Percentiles rank a stretch among this genome's conserved stretches.
phyloP scores from a whole-genome alignment of 2,888 invertebrate species.

The Eretmocerus hayati region DNA sequence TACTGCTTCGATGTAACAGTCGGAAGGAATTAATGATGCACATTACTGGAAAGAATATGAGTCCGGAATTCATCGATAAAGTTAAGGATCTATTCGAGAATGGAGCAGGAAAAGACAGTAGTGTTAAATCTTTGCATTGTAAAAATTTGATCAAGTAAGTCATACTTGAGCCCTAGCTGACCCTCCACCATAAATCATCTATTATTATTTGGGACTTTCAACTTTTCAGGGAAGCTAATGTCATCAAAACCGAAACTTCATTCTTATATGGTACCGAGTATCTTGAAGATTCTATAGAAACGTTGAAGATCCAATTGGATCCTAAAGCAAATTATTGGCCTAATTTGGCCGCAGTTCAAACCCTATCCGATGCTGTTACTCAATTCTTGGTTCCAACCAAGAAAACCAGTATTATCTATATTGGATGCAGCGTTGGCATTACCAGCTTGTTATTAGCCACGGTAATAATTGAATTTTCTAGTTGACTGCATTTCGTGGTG shows the following conservation, averaged over 20 bases:
- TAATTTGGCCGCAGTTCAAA: slow-evolving; percentile 40
- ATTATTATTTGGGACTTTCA: no score
- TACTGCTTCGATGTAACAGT: slow-evolving; percentile 40
- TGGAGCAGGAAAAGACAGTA: slow-evolving; percentile 41
- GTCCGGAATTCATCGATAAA: slow-evolving; percentile 35
- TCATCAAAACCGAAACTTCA: slow-evolving; percentile 35
- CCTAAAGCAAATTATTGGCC: slow-evolving; percentile 44
- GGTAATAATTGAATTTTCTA: slow-evolving; percentile 17
- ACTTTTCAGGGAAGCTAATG: slow-evolving; percentile 30
- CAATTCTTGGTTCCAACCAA: slow-evolving; percentile 33
- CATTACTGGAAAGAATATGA: slow-evolving; percentile 41
- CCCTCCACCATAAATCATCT: no score
- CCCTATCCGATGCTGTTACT: slow-evolving; percentile 35
- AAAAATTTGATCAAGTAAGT: slow-evolving; percentile 41
- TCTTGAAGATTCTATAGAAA: slow-evolving; percentile 39
- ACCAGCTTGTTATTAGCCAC: slow-evolving; percentile 41
- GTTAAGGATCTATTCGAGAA: slow-evolving; percentile 38
- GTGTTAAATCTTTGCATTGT: slow-evolving; percentile 44
- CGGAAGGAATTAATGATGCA: slow-evolving; percentile 42
- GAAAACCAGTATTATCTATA: slow-evolving; percentile 38
- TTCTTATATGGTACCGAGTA: slow-evolving; percentile 43
- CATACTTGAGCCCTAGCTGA: background rate
- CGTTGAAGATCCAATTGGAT: slow-evolving; percentile 40
- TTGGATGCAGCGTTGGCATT: slow-evolving; percentile 43
- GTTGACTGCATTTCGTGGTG: background rate